phyloP scores from a whole-genome alignment of 2,888 invertebrate species.

The Mayetiola destructor region DNA sequence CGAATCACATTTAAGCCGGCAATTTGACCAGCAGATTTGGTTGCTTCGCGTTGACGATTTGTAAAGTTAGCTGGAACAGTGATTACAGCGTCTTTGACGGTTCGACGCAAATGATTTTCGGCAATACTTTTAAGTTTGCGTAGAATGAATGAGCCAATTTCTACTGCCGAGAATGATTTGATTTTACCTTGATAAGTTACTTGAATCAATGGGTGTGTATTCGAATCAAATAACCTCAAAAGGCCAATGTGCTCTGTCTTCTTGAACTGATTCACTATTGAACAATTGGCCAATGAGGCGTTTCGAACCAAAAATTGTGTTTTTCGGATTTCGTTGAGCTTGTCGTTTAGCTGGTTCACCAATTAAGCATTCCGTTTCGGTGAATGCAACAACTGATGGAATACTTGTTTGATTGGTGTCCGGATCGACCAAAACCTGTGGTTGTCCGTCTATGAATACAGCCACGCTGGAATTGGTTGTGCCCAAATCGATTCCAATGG shows the following conservation, averaged over 20 bases:
- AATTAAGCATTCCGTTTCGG: not conserved
- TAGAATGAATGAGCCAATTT: not conserved
- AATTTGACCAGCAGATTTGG: slow-evolving; percentile 26
- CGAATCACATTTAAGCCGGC: not conserved
- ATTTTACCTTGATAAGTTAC: not conserved
- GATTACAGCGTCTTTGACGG: not conserved
- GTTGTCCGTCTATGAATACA: not conserved
- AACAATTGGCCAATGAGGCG: not conserved
- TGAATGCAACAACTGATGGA: not conserved
- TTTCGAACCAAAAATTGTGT: not conserved
- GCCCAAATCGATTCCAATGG: not conserved
- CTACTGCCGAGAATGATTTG: not conserved
- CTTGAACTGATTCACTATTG: not conserved
- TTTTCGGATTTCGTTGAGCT: not conserved
- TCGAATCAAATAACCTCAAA: not conserved
- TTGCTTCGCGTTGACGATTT: slow-evolving; percentile 81
- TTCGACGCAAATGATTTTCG: not conserved
- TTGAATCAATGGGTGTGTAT: not conserved
- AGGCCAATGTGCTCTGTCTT: not conserved
- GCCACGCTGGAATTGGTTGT: not conserved
- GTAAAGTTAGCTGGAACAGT: slow-evolving; percentile 71
- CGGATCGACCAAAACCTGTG: not conserved
- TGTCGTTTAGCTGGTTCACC: not conserved
- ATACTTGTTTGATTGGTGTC: not conserved
- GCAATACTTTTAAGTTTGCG: not conserved